Evolutionary conservation across 53 echinoderm and acorn worm species (phyloP), one percentile per base, ranked within the genome.

Genomic region (Mesocentrotus franciscanus): DNA sequence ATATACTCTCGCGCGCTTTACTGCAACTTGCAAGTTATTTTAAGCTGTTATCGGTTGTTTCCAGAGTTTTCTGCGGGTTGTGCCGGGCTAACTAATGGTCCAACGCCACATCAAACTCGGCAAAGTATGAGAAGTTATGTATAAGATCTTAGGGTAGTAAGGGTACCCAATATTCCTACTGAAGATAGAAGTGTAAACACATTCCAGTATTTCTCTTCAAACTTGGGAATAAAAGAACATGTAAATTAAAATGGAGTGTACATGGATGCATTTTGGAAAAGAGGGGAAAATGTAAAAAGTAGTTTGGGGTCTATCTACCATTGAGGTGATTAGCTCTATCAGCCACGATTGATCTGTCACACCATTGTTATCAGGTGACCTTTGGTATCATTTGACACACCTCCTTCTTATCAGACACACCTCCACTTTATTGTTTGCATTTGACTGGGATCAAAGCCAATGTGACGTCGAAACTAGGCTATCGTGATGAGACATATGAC

Each of bases 391-490:
- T 9, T 57, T 92, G 74, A 75, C 92, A 92, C 92, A 92, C 92
- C 92, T 92, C 92, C 75, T 24, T 66, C 64, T 70, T 56, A 92
- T 92, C 92, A 56, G 71, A 92, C 92, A 92, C 92, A 92, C 92
- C 92, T 56, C 92, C 92, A 42, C 24, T 17, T 15, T 24, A 29
- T 10, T 60, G 90, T 55, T 91, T 91, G 58, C 10, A 24, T 35
- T 68, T 18, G 68, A 12, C 9, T 87, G 61, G 90, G 90, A 30
- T 90, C 15, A 90, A 14, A 60, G 90, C 90, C 90, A 90, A 90
- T 10, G 16, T 83, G 42, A 83, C 34, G 42, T 78, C 78, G 78
- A 33, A 78, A 78, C 13, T 78, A 78, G 78, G 78, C 34, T 78
- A 78, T 78, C 17, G 8, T 7, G 32, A 33, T 11, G 18, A n/a